Base-by-base conservation (phyloP, 2,113 vertebrate genomes). In the Archilochus colubris region DNA sequence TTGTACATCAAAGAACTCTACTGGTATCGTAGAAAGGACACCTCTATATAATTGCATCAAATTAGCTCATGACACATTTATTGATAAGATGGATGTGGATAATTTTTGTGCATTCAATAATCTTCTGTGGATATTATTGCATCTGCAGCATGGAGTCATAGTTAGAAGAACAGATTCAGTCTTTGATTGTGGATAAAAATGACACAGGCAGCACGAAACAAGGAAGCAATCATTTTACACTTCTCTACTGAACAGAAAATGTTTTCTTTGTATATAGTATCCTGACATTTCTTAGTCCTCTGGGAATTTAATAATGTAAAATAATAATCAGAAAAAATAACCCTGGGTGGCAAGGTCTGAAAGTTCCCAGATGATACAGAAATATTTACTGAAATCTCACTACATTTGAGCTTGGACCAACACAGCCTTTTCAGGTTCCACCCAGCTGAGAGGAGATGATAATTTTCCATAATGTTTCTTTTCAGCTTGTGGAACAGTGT, bases 41-140 rank as follows among this genome's bases (percentile, higher is more conserved):
- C 64, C 54, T 94, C 8, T n/a, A 3, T 6, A 54, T 74, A 90
- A 76, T 36, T 66, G 75, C 78, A 61, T 20, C 46, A 89, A 58
- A 69, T 53, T 61, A 70, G 50, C 80, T 82, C 69, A 77, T 91
- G 84, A 89, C 92, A 91, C 87, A 63, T 78, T 95, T 95, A 94
- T 93, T 94, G 95, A 93, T 91, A 83, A 95, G 90, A 92, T 89
- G 67, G 81, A 93, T 91, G 81, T 66, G 78, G 89, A 94, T 95
- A 94, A 94, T 69, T 73, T 80, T 73, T 77, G 59, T 83, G 77
- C 2, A 0, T 82, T 93, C 92, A 64, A 57, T 94, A 93, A 89
- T 81, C 59, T 73, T 67, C 48, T 85, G 40, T 68, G 62, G 77
- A 46, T 83, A 63, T 83, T 89, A 83, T 25, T 89, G 84, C 25